Conservation (phyloP, 1,140 invertebrate genomes). For the Pygmarrhopalites habei region DNA sequence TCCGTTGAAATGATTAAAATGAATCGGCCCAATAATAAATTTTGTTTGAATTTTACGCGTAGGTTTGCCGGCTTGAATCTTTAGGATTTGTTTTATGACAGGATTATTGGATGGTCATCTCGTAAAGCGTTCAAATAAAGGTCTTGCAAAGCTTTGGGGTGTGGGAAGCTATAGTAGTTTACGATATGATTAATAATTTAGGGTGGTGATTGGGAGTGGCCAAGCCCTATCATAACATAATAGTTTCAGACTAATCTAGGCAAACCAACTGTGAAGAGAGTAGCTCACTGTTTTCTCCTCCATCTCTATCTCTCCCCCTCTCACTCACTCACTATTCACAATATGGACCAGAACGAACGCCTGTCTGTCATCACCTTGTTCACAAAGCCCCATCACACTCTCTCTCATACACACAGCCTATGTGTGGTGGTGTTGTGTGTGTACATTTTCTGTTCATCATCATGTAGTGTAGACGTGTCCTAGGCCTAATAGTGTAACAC, state of each 20-base stretch:
- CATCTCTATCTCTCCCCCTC: neutral
- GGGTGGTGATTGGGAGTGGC: conserved; percentile 14
- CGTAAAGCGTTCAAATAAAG: conserved; percentile 14
- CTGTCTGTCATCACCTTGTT: conserved; percentile 1
- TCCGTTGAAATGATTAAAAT: too few species aligned
- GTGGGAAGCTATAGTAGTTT: conserved; percentile 23
- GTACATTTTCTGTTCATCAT: too few species aligned
- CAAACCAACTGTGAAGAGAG: conserved; percentile 9
- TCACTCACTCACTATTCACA: neutral
- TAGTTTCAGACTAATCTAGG: conserved; percentile 15
- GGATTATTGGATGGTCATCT: conserved; percentile 13
- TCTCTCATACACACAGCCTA: too few species aligned
- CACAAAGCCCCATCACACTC: too few species aligned
- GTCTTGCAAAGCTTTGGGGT: neutral
- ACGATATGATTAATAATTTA: conserved; percentile 23
- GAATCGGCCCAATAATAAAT: too few species aligned
- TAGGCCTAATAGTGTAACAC: too few species aligned
- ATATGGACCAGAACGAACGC: too few species aligned
- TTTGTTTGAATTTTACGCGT: too few species aligned
- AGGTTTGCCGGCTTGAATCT: too few species aligned
- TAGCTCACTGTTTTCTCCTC: neutral
- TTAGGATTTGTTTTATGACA: neutral
- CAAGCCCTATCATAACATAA: conserved; percentile 19
- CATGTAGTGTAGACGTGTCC: too few species aligned
- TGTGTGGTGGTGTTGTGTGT: too few species aligned